Percentiles rank a stretch among this genome's conserved stretches.
These are phyloP conservation scores for Petrocephalus schoutedeni DNA, from an alignment of 2,797 vertebrate genomes.

Conservation along the genomic window DNA sequence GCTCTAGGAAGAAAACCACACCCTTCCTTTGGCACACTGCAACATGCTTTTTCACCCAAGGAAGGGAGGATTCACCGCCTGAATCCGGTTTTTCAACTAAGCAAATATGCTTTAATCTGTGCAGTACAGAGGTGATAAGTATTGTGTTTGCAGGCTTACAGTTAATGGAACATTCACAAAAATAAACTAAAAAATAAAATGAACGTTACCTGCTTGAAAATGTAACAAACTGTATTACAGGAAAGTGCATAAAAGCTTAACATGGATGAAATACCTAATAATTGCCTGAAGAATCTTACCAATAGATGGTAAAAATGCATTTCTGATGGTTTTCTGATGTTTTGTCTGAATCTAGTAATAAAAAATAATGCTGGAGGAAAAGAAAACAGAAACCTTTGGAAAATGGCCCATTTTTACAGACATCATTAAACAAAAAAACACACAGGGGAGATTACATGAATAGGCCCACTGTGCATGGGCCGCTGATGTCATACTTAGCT, in stretches of 20 bases:
- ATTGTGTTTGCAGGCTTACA: neutral
- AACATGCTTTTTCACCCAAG: neutral
- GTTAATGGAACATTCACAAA: neutral
- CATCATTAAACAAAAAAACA: neutral
- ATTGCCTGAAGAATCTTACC: neutral
- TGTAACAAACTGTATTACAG: neutral
- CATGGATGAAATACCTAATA: neutral
- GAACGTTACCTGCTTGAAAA: neutral
- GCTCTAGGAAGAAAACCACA: neutral
- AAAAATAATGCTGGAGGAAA: neutral
- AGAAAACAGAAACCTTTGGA: too few relatives aligned
- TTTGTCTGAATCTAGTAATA: neutral
- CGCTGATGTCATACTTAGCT: neutral
- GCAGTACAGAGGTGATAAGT: neutral
- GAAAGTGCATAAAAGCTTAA: neutral
- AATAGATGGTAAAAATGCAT: neutral
- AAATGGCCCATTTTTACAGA: neutral
- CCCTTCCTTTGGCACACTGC: slow-evolving; percentile 18
- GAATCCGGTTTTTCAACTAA: slow-evolving; percentile 5
- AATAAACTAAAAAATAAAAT: neutral
- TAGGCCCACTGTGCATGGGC: neutral
- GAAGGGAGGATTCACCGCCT: neutral
- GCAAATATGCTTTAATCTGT: neutral
- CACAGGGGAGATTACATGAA: neutral
- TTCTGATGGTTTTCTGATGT: neutral